Evolutionary conservation across 2,113 vertebrate species (phyloP), one percentile per base, ranked within the genome.

Genomic region (Daubentonia madagascariensis): DNA sequence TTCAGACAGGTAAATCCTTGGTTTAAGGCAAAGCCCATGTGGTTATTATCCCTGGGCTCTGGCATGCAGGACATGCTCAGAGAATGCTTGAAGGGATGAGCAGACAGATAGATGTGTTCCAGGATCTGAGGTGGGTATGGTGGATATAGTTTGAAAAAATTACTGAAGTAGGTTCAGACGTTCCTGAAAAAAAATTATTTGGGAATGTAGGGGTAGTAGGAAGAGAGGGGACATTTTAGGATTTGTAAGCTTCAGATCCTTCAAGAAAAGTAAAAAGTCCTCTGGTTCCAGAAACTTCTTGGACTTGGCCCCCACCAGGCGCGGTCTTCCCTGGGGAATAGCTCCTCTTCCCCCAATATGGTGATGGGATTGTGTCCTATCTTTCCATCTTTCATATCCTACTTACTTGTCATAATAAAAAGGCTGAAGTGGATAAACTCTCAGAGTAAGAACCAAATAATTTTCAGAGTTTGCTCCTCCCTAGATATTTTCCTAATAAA

Each of bases 271-370:
- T 59, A 20, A 12, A 70, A 92, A 23, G 13, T 52, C 70, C 18
- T 80, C 37, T 92, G n/a, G 28, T 59, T 97, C 45, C 37, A 72
- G 87, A 80, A 88, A 22, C 48, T 48, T 78, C 85, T 70, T 40
- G 18, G 6, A 40, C 22, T 61, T 54, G 54, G 20, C 20, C 30
- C 7, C 68, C 10, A 22, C 2, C 0, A 28, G 54, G 40, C 50
- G 73, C 30, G 7, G 37, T 76, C 40, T 78, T 86, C 6, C 28
- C 35, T 70, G 63, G 59, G 63, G 18, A 78, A 25, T 35, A 79
- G 40, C 30, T 9, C 17, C 5, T 2, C 63, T 5, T 37, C 3
- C n/a, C 35, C 1, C 14, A 20, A 3, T 13, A 8, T 48, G 14
- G 35, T 59, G 5, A 50, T 48, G 63, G 43, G 54, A 23, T 28